phyloP scores from a whole-genome alignment of 2,113 vertebrate species.

The Microcebus ravelobensis region DNA sequence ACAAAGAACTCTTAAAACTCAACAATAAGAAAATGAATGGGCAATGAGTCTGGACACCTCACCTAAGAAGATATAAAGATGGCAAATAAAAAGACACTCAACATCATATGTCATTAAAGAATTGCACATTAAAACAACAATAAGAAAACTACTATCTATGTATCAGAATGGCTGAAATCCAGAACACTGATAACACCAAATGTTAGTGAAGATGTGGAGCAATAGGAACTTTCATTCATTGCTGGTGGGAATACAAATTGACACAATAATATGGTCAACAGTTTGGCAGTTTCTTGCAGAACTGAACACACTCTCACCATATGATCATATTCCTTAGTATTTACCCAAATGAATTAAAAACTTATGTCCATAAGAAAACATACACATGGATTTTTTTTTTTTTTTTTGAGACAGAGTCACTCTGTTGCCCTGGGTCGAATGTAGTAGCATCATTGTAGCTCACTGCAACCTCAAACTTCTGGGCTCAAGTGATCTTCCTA shows the following conservation, averaged over 20 bases:
- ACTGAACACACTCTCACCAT: constrained; percentile 47
- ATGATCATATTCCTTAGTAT: constrained; percentile 34
- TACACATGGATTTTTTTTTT: background rate
- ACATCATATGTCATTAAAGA: background rate
- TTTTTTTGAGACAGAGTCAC: too few relatives aligned
- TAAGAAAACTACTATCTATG: constrained; percentile 18
- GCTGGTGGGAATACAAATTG: constrained; percentile 31
- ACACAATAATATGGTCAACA: constrained; percentile 17
- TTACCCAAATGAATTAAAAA: constrained; percentile 30
- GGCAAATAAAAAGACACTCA: constrained; percentile 30
- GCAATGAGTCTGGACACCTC: constrained; percentile 4
- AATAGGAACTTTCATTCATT: background rate
- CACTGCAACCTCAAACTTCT: too few relatives aligned
- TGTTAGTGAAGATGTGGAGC: background rate
- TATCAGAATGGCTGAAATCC: background rate
- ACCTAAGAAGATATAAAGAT: constrained; percentile 21
- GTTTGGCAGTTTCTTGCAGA: constrained; percentile 18
- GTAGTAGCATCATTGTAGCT: too few relatives aligned
- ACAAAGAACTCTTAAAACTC: constrained; percentile 20
- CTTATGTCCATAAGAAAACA: constrained; percentile 38
- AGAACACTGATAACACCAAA: constrained; percentile 33
- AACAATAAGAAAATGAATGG: background rate
- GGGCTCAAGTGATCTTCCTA: too few relatives aligned
- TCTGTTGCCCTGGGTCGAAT: too few relatives aligned
- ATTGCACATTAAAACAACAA: constrained; percentile 53